phyloP scores from a whole-genome alignment of 2,113 vertebrate species.

The Corydoras sp. region DNA sequence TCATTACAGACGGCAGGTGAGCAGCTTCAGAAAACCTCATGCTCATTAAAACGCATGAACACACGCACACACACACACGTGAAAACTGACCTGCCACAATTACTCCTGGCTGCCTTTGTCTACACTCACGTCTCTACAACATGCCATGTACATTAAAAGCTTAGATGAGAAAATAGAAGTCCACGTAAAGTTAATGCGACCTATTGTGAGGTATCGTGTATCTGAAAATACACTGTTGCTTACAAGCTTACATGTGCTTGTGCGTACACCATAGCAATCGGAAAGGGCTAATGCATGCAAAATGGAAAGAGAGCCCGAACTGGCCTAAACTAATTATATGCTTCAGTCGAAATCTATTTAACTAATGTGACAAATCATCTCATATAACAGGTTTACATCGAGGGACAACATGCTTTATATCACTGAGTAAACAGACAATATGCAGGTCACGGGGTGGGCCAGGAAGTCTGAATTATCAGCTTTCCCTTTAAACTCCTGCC shows the following conservation, averaged over 20 bases:
- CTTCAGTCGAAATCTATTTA: slow-evolving; percentile 64
- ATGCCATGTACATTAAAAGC: slow-evolving; percentile 33
- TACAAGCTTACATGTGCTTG: slow-evolving; percentile 35
- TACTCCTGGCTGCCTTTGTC: slow-evolving; percentile 33
- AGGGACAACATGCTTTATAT: slow-evolving; percentile 46
- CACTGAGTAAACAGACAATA: slow-evolving; percentile 62
- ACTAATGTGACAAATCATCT: slow-evolving; percentile 66
- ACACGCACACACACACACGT: background rate
- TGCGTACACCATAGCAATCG: slow-evolving; percentile 37
- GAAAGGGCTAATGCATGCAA: slow-evolving; percentile 11
- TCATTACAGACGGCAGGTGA: slow-evolving; percentile 48
- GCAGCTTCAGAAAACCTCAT: slow-evolving; percentile 28
- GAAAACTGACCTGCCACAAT: slow-evolving; percentile 40
- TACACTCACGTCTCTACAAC: slow-evolving; percentile 8
- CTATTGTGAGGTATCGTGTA: slow-evolving; percentile 43
- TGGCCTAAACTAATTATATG: slow-evolving; percentile 63
- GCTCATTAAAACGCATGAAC: slow-evolving; percentile 38
- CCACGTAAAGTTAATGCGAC: slow-evolving; percentile 29
- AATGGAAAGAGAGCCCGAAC: slow-evolving; percentile 30
- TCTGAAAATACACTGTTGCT: slow-evolving; percentile 51
- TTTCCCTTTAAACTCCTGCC: slow-evolving; percentile 24
- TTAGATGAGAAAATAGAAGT: slow-evolving; percentile 18
- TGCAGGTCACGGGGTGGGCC: slow-evolving; percentile 23
- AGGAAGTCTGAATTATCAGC: slow-evolving; percentile 24
- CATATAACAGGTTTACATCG: slow-evolving; percentile 58